Conservation (phyloP, 1,140 invertebrate genomes). For the Calycopis cecrops region DNA sequence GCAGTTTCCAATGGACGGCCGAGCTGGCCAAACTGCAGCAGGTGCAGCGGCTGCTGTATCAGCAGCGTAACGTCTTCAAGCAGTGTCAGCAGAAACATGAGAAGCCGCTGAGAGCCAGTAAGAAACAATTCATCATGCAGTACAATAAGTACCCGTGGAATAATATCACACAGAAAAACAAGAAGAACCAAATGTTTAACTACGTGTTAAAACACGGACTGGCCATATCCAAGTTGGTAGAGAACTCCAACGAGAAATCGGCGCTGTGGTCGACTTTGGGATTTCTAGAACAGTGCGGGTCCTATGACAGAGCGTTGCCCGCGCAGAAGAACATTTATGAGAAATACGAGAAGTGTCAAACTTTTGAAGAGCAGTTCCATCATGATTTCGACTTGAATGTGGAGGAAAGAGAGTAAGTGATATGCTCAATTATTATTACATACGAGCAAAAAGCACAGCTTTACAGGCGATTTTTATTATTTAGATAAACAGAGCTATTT, state of each 20-base stretch:
- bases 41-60: conserved; percentile 51
- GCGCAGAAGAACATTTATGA: conserved; percentile 56
- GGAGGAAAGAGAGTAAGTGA: conserved; percentile 20
- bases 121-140: conserved; percentile 43
- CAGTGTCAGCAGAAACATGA: conserved; percentile 53
- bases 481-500: no score
- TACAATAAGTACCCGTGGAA: conserved; percentile 66
- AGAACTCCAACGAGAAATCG: conserved; percentile 35
- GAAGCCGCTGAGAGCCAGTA: conserved; percentile 36
- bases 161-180: conserved; percentile 48
- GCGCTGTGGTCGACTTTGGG: conserved; percentile 37
- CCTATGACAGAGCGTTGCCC: conserved; percentile 33
- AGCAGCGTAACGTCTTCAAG: conserved; percentile 49
- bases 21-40: conserved; percentile 63
- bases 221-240: conserved; percentile 40
- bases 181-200: conserved; percentile 42
- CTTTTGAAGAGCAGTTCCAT: conserved; percentile 38
- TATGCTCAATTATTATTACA: background rate
- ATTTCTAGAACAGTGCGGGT: conserved; percentile 43
- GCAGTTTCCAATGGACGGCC: conserved; percentile 64
- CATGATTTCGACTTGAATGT: conserved; percentile 29
- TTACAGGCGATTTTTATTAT: no score
- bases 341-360: conserved; percentile 50
- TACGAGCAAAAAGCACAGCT: no score
- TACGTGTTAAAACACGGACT: conserved; percentile 48